Conservation (phyloP, 2,113 vertebrate genomes). For the Rhombomys opimus region DNA sequence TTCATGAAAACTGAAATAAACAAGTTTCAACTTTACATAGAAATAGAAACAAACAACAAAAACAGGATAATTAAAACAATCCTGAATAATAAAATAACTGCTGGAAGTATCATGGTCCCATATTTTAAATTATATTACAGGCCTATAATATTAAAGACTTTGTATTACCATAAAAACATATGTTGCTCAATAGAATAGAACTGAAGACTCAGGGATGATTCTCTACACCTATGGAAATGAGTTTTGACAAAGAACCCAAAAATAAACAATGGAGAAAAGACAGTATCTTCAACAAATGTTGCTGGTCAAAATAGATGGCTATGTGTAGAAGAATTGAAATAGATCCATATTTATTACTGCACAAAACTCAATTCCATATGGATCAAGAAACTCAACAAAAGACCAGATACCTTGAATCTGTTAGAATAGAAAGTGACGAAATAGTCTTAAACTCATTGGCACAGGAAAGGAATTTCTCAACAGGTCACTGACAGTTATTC, state of each 20-base stretch:
- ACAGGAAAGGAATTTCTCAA: not conserved
- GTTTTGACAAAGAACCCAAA: not conserved
- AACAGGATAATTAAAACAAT: not conserved
- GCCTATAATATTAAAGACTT: not conserved
- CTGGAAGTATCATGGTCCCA: not conserved
- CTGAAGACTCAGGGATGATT: not conserved
- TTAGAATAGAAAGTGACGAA: not conserved
- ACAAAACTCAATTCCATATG: not conserved
- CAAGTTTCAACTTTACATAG: not conserved
- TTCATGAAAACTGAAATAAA: not conserved
- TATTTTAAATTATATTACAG: not conserved
- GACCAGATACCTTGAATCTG: not conserved
- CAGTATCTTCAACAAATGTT: not conserved
- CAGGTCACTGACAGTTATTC: not conserved
- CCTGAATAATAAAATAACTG: not conserved
- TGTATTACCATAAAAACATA: not conserved
- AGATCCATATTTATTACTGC: not conserved
- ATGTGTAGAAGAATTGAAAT: not conserved
- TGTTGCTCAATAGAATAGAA: not conserved
- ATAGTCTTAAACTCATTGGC: not conserved
- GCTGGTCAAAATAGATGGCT: not conserved
- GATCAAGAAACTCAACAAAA: not conserved
- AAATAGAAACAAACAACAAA: not conserved
- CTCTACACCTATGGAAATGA: not conserved
- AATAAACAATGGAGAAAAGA: not conserved